Percentiles rank a stretch among this genome's conserved stretches.
These are phyloP conservation scores for Ptychoptera albimana DNA, from an alignment of 2,888 invertebrate species.

Conservation along the genomic window DNA sequence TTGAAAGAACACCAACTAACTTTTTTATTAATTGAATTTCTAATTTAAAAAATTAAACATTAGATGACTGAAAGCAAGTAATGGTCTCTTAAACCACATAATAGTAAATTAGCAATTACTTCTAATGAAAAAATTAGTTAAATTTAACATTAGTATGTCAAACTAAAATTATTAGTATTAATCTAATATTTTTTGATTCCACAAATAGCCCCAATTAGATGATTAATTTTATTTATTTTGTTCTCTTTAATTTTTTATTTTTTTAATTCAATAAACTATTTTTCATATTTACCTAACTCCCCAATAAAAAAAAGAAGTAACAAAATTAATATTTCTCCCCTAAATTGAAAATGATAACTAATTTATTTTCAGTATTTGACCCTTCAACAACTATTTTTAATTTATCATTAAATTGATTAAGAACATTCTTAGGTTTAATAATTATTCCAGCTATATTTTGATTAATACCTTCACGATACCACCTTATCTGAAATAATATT, in stretches of 20 bases:
- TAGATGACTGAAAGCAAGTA: slow-evolving; percentile 54
- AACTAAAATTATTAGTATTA: slow-evolving; percentile 40
- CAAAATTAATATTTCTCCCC: slow-evolving; percentile 18
- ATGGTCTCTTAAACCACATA: slow-evolving; percentile 51
- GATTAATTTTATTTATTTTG: slow-evolving; percentile 29
- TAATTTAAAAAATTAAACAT: slow-evolving; percentile 33
- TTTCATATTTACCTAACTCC: slow-evolving; percentile 27
- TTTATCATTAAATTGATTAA: slow-evolving; percentile 42
- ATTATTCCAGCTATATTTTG: slow-evolving; percentile 37
- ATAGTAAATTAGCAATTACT: slow-evolving; percentile 46
- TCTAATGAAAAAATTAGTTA: slow-evolving; percentile 43
- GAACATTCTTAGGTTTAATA: slow-evolving; percentile 35
- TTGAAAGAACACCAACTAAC: slow-evolving; percentile 40
- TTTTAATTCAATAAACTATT: slow-evolving; percentile 38
- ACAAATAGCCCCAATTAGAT: slow-evolving; percentile 48
- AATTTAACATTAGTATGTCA: slow-evolving; percentile 49
- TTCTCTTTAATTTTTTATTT: slow-evolving; percentile 31
- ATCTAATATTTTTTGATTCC: slow-evolving; percentile 46
- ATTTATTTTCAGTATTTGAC: slow-evolving; percentile 52
- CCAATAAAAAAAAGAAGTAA: slow-evolving; percentile 15
- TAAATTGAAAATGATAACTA: slow-evolving; percentile 48
- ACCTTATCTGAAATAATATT: slow-evolving; percentile 34
- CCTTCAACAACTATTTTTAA: slow-evolving; percentile 37
- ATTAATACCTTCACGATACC: slow-evolving; percentile 37
- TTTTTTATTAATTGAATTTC: slow-evolving; percentile 41